A percentile compares a stretch with the other conserved stretches of the same genome.
Conservation (phyloP, 2,797 vertebrate species). For the Sebastes dallii region DNA sequence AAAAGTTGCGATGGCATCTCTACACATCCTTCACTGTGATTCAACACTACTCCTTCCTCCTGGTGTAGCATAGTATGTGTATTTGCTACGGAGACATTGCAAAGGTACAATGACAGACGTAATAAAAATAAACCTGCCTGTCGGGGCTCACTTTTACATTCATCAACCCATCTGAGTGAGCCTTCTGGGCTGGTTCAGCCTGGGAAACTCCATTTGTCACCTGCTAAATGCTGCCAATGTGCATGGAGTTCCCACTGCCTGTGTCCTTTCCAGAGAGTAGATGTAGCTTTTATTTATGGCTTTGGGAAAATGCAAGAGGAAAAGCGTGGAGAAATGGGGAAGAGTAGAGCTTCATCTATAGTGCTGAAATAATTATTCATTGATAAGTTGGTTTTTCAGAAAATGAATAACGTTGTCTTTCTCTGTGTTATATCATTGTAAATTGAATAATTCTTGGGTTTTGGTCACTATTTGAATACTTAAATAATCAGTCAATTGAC, state of each 20-base stretch:
- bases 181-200: conserved; percentile 85
- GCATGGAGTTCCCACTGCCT: conserved; percentile 85
- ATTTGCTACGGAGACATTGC: conserved; percentile 49
- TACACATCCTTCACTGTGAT: conserved; percentile 31
- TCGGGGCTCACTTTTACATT: conserved; percentile 89
- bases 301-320: conserved; percentile 37
- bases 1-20: background rate
- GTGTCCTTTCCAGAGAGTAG: conserved; percentile 80
- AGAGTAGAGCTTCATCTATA: background rate
- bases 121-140: conserved; percentile 87
- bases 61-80: conserved; percentile 25
- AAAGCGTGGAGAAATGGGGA: background rate
- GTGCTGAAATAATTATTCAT: background rate
- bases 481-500: background rate
- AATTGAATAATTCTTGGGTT: background rate
- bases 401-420: background rate
- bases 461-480: background rate
- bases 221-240: conserved; percentile 92
- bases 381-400: background rate
- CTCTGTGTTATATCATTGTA: background rate
- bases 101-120: conserved; percentile 82
- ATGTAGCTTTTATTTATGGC: conserved; percentile 74
- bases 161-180: conserved; percentile 92
- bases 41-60: conserved; percentile 18
- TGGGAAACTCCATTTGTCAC: conserved; percentile 95